Base-by-base conservation (phyloP, 2,888 invertebrate genomes). In the Zelleria hepariella region DNA sequence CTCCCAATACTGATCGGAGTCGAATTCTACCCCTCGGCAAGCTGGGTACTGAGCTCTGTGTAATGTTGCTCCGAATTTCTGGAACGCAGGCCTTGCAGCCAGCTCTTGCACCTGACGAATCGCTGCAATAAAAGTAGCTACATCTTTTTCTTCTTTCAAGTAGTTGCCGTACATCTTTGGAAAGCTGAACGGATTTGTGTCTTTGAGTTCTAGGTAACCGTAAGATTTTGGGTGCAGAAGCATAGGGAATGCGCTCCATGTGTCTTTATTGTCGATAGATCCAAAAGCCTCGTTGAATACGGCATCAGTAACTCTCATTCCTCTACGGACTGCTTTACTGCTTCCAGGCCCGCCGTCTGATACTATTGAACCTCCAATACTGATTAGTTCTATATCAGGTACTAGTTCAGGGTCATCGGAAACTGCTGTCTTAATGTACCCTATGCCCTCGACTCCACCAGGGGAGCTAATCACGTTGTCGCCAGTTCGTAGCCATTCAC, bases 141-240 rank as follows among this genome's bases (percentile, higher is more conserved):
- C 77, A 67, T 95, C 90, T 24, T 85, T 78, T 2, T 89, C 89
- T 70, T 94, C 91, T 0, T 91, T 89, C 62, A 96, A 90, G 74
- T 96, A 96, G 68, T 96, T 95, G 0, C 95, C 93, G 67, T 94
- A 92, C 66, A 97, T 91, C n/a, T 91, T 80, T 0, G 97, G 96
- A 66, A 93, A 91, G 42, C 93, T 92, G 53, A 92, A 90, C 0
- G 96, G 95, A 81, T 96, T 92, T 24, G 85, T 92, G 49, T 93
- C 92, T 67, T 90, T 91, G 15, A 98, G 84, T 72, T 90, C 91
- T 0, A 96, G 67, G 5, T 90, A 86, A 0, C 96, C 96, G 21
- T 89, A 84, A 15, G 95, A 95, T 72, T 92, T 91, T 0, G 96
- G 96, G 71, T 94, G 91, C 57, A 95, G 89, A 27, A 95, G 80